Percentiles rank a stretch among this genome's conserved stretches.
Conservation (phyloP, 2,113 vertebrate genomes). For the Stictonetta naevosa region DNA sequence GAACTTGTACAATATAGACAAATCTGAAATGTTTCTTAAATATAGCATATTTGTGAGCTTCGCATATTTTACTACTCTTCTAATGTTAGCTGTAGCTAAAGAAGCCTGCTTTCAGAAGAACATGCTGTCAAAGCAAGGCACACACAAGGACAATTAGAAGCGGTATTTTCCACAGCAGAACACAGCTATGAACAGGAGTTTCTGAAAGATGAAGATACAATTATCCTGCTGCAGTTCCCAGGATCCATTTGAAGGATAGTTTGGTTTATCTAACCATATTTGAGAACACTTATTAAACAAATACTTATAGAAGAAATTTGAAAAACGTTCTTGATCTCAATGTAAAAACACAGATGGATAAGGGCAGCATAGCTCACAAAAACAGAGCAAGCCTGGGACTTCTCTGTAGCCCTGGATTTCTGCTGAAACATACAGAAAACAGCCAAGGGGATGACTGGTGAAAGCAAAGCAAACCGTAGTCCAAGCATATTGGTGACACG, state of each 20-base stretch:
- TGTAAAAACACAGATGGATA: background rate
- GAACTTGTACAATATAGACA: background rate
- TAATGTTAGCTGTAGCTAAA: background rate
- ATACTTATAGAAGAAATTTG: background rate
- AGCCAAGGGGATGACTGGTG: background rate
- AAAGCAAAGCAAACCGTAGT: background rate
- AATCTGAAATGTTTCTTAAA: slow-evolving; percentile 36
- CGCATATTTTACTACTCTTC: background rate
- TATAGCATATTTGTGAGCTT: background rate
- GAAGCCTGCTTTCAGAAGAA: background rate
- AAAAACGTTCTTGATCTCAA: background rate
- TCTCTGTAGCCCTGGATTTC: background rate
- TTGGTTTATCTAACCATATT: background rate
- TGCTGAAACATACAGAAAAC: background rate
- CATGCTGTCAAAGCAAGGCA: background rate
- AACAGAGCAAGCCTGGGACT: background rate
- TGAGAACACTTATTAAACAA: background rate
- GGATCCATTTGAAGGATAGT: background rate
- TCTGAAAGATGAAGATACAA: background rate
- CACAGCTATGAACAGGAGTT: background rate
- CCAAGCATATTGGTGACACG: fast-evolving
- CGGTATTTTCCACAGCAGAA: background rate
- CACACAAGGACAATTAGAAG: background rate
- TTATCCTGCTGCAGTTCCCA: background rate
- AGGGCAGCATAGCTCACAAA: background rate